These are phyloP conservation scores for Sebastolobus altivelis DNA, from an alignment of 2,797 vertebrate species.

Conservation along the genomic window DNA sequence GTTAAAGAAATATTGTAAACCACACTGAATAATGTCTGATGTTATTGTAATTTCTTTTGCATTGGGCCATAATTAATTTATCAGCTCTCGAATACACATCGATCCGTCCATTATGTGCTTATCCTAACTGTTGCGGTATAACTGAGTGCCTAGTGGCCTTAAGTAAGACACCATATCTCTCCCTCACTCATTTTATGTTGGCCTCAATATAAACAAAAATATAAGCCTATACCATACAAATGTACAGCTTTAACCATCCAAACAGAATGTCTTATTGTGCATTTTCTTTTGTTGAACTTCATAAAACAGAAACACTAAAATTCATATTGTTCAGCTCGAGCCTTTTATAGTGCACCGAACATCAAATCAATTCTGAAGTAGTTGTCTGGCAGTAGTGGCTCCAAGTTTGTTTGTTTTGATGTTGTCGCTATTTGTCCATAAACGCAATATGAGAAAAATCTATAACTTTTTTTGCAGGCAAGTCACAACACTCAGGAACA, in stretches of 20 bases:
- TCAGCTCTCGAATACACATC: not conserved
- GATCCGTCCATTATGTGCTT: not conserved
- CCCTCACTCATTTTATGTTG: not conserved
- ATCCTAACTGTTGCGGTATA: not conserved
- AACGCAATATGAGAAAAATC: conserved; percentile 61
- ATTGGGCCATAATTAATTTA: not conserved
- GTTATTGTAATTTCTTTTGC: not conserved
- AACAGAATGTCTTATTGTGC: not conserved
- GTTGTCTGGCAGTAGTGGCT: conserved; percentile 39
- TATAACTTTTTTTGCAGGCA: conserved; percentile 33
- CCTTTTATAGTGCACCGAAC: conserved; percentile 39
- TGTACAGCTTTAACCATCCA: not conserved
- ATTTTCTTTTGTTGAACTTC: conserved; percentile 25
- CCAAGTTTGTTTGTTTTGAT: conserved; percentile 63
- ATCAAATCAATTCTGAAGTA: conserved; percentile 57
- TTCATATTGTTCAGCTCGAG: conserved; percentile 20
- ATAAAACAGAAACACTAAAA: conserved; percentile 31
- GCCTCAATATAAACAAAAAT: not conserved
- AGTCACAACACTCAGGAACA: conserved; percentile 14
- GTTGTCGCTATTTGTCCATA: conserved; percentile 58
- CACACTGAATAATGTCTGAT: not conserved
- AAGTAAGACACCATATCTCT: not conserved
- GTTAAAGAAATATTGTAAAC: not conserved
- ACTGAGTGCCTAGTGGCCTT: not conserved
- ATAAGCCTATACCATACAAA: not conserved